These are phyloP conservation scores for Steinernema feltiae DNA, from an alignment of 1,140 invertebrate species.

Conservation along the genomic window DNA sequence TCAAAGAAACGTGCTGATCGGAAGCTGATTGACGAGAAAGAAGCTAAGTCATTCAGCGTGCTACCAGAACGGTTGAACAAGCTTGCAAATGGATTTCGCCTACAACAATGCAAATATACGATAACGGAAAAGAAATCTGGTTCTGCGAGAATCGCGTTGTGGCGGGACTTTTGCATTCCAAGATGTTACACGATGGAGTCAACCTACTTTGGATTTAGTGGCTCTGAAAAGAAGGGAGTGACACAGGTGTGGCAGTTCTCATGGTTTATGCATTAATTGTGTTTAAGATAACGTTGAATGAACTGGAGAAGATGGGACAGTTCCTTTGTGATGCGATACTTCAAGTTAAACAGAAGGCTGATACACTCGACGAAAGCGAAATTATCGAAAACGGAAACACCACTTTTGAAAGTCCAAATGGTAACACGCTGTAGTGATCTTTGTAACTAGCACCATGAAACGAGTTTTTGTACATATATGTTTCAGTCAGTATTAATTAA, in stretches of 20 bases:
- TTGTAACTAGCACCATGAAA: not conserved
- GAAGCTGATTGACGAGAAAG: slow-evolving; percentile 58
- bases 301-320: slow-evolving; percentile 34
- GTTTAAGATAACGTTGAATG: slow-evolving; percentile 33
- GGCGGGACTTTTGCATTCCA: slow-evolving; percentile 72
- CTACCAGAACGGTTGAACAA: slow-evolving; percentile 53
- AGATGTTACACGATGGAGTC: slow-evolving; percentile 79
- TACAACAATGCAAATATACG: slow-evolving; percentile 71
- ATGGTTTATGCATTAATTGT: not conserved
- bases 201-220: slow-evolving; percentile 72
- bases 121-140: slow-evolving; percentile 73
- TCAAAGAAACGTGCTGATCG: slow-evolving; percentile 60
- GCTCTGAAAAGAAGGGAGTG: slow-evolving; percentile 2
- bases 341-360: slow-evolving; percentile 12
- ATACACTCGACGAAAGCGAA: not conserved
- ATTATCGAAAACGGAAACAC: not conserved
- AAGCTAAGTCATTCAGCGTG: slow-evolving; percentile 57
- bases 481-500: too few species aligned
- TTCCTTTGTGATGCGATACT: slow-evolving; percentile 21
- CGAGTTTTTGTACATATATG: not conserved
- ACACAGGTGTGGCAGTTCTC: not conserved
- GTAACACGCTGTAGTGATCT: not conserved
- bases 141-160: slow-evolving; percentile 76
- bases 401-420: not conserved
- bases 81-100: slow-evolving; percentile 68